Base-by-base conservation (phyloP, 2,888 invertebrate genomes). In the Salpingus planirostris region DNA sequence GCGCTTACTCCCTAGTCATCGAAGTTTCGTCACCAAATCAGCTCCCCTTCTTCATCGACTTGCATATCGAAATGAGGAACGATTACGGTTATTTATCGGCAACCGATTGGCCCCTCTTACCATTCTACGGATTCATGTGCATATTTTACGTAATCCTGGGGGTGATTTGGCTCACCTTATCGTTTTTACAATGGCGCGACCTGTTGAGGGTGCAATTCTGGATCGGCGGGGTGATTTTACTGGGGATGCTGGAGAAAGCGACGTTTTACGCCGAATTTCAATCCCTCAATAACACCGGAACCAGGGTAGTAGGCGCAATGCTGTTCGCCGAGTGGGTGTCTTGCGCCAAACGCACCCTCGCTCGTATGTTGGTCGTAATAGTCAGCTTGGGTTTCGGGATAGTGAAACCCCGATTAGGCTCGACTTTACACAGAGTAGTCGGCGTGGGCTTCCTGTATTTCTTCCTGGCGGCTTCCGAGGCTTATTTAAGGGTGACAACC, bases 371-470 rank as follows among this genome's bases (percentile, higher is more conserved):
- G 32, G 90, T 95, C 44, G 85, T 96, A 35, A 91, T 95, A 35
- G 93, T 93, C 38, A 90, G 90, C 42, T 72, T 95, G 27, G 95
- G 95, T 27, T 95, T 92, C 67, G 95, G 95, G 27, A 92, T 95
- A 50, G 92, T 93, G 43, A 93, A 92, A 60, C 93, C 93, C 0
- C 76, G 93, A 11, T 68, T 95, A 21, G 93, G 93, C 13, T 80
- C 88, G 6, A 84, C 89, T 49, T 68, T 95, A 29, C 91, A 91
- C 60, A 78, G 89, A 49, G 88, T 95, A 13, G 78, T 90, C 13
- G 84, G 82, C 29, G 79, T 86, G 23, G 93, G 93, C 2, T 66
- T 76, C 2, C 65, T 90, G 5, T 95, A 91, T 69, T 90, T 89
- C 49, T 62, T 82, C 13, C 69, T 93, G 28, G 88, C 87, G 8